phyloP scores from a whole-genome alignment of 2,113 vertebrate species.

The Lophura nycthemera region DNA sequence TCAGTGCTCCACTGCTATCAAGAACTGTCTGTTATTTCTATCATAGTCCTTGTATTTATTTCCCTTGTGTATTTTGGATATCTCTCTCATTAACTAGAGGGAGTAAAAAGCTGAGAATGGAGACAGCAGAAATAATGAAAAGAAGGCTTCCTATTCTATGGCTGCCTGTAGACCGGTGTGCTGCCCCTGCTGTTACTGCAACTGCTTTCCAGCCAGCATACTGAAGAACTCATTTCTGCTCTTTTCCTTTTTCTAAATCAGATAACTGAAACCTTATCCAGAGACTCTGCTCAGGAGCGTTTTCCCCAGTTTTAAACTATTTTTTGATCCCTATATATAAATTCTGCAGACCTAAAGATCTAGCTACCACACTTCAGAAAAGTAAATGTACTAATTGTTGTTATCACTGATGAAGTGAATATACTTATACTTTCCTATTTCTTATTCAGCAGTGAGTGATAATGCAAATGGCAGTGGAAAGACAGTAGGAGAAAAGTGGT shows the following conservation, averaged over 20 bases:
- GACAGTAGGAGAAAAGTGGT: background rate
- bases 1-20: background rate
- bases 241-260: background rate
- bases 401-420: background rate
- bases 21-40: conserved; percentile 32
- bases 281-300: background rate
- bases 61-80: conserved; percentile 33
- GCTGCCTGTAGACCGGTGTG: background rate
- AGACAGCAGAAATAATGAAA: conserved; percentile 4
- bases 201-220: background rate
- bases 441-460: background rate
- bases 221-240: background rate
- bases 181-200: background rate
- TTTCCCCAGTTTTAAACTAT: background rate
- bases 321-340: background rate
- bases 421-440: background rate
- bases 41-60: conserved; percentile 37
- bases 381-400: background rate
- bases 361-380: background rate
- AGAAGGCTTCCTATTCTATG: background rate
- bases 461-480: background rate
- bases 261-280: background rate
- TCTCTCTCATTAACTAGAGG: conserved; percentile 2
- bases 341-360: background rate
- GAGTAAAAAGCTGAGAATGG: conserved; percentile 12